phyloP scores from a whole-genome alignment of 2,797 vertebrate genomes.

The Poeciliopsis presidionis region DNA sequence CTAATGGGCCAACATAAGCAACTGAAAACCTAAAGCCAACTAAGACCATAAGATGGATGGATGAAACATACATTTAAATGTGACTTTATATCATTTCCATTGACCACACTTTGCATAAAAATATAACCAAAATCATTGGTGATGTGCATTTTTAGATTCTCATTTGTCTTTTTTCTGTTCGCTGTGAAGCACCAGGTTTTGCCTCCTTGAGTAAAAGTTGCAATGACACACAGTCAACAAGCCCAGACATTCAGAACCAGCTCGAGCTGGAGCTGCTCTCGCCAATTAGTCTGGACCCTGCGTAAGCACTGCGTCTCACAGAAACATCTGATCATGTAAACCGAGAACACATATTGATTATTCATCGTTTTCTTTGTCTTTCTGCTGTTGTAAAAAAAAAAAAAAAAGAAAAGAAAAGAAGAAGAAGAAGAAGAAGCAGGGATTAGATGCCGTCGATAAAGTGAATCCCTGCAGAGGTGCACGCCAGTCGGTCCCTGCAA shows the following conservation, averaged over 20 bases:
- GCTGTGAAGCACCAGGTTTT: not conserved
- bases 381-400: conserved; percentile 17
- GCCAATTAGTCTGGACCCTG: conserved; percentile 11
- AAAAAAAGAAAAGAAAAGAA: too few relatives aligned
- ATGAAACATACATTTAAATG: not conserved
- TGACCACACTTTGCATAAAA: not conserved
- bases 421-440: not conserved
- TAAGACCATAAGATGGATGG: not conserved
- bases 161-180: not conserved
- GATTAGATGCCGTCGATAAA: not conserved
- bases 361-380: conserved; percentile 57
- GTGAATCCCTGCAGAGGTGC: not conserved
- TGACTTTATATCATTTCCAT: not conserved
- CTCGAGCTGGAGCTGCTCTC: not conserved
- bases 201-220: not conserved
- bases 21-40: not conserved
- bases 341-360: conserved; percentile 59
- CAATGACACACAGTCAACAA: not conserved
- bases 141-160: not conserved
- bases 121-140: not conserved
- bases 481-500: not conserved
- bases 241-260: not conserved
- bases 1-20: not conserved
- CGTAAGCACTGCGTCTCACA: conserved; percentile 17
- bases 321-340: conserved; percentile 44